Evolutionary conservation across 2,888 invertebrate genomes (phyloP), one percentile per base, ranked within the genome.

Genomic region (Seira musarum): DNA sequence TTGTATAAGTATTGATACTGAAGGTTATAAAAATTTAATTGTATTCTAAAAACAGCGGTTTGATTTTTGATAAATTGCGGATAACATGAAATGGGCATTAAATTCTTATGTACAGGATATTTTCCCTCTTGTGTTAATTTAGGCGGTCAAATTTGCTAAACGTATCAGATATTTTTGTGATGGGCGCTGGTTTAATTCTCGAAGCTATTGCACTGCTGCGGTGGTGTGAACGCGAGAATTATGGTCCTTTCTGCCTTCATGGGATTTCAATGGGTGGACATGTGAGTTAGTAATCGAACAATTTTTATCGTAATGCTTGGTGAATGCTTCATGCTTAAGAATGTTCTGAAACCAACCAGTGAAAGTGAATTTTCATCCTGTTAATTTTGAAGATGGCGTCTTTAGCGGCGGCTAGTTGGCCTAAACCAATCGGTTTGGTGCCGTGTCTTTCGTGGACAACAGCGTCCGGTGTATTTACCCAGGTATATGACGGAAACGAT

Each of bases 241-340:
- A 94, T 87, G 97, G 97, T 13, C 98, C 99, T 0, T 91, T 99
- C 22, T 98, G 97, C 69, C 92, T 99, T 72, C 96, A 97, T 35
- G 99, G 98, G 10, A 92, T 98, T 74, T 98, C 98, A 30, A 98
- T 99, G 98, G 98, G 98, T 78, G 98, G 98, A 77, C 97, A 98
- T 91, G 98, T 98, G 90, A 92, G 94, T 92, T 57, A 57, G 57
- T 57, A 57, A 57, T 57, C 5, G 5, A 17, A 57, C n/a, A 57
- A 46, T 24, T 73, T 71, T 40, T 53, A n/a, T n/a, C n/a, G n/a
- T n/a, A n/a, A n/a, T n/a, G n/a, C n/a, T n/a, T n/a, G n/a, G n/a
- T n/a, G n/a, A n/a, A n/a, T n/a, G n/a, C n/a, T n/a, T n/a, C n/a
- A n/a, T n/a, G n/a, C n/a, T n/a, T n/a, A n/a, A n/a, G n/a, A n/a